These are phyloP conservation scores for Tetrapedia diversipes DNA, from an alignment of 2,888 invertebrate species.

Conservation along the genomic window DNA sequence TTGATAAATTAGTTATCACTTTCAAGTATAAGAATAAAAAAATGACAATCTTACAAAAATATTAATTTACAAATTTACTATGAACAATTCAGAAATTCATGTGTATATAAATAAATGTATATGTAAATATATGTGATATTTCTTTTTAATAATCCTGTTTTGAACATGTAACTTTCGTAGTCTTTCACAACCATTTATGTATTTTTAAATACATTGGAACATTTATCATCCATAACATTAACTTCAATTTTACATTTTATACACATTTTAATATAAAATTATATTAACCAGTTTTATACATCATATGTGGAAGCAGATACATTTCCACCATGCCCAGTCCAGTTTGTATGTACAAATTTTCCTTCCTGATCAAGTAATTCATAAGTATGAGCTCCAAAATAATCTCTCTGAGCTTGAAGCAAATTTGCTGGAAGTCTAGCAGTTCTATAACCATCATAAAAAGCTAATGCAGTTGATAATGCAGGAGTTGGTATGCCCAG, in stretches of 20 bases:
- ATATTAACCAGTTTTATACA: conserved; percentile 84
- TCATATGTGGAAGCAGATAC: conserved; percentile 97
- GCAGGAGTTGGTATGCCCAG: conserved; percentile 97
- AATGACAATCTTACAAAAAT: not conserved
- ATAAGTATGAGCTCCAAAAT: conserved; percentile 99
- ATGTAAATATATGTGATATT: conserved; percentile 6
- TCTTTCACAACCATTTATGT: conserved; percentile 13
- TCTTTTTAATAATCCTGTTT: conserved; percentile 14
- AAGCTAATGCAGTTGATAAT: conserved; percentile 95
- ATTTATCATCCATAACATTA: conserved; percentile 28
- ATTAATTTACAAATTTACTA: not conserved
- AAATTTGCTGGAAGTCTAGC: conserved; percentile 96
- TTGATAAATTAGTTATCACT: too few relatives aligned
- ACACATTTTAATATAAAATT: conserved; percentile 28
- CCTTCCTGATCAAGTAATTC: conserved; percentile 94
- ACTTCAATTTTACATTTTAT: not conserved
- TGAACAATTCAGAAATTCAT: not conserved
- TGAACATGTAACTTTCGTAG: not conserved
- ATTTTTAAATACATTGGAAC: conserved; percentile 23
- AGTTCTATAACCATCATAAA: conserved; percentile 98
- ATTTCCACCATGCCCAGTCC: conserved; percentile 99
- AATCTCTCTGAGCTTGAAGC: conserved; percentile 98
- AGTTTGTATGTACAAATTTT: conserved; percentile 97
- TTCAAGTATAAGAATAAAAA: not conserved
- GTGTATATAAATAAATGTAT: not conserved